phyloP scores from a whole-genome alignment of 2,113 vertebrate genomes.

The Podarcis cretensis region DNA sequence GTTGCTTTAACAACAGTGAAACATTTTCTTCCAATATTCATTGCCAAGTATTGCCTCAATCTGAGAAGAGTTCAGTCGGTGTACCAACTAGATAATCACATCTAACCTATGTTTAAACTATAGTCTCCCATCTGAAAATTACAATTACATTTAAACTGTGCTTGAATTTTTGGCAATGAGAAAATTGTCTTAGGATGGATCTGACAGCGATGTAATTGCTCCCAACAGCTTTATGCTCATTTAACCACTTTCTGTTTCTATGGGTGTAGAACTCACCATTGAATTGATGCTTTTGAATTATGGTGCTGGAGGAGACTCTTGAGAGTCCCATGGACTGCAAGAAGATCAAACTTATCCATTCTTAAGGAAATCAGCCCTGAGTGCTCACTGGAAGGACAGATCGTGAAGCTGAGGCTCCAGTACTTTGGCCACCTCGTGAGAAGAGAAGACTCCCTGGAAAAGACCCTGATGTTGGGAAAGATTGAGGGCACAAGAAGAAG shows the following conservation, averaged over 20 bases:
- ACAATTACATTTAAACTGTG: neutral
- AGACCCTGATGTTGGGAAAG: too few species aligned
- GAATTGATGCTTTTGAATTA: too few species aligned
- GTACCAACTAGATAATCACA: neutral
- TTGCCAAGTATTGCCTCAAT: neutral
- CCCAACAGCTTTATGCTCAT: neutral
- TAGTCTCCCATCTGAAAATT: neutral
- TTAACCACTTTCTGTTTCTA: conserved; percentile 40
- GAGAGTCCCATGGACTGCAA: too few species aligned
- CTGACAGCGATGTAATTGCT: neutral
- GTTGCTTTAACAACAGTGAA: neutral
- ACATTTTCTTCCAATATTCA: neutral
- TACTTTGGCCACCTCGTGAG: too few species aligned
- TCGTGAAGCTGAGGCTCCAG: too few species aligned
- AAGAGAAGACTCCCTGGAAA: too few species aligned
- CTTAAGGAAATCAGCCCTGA: too few species aligned
- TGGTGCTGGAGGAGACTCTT: too few species aligned
- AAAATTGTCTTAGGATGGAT: neutral
- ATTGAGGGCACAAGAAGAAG: too few species aligned
- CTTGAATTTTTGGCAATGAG: neutral
- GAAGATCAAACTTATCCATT: too few species aligned
- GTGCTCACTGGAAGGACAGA: too few species aligned
- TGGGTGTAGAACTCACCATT: conserved; percentile 10
- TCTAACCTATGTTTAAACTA: neutral
- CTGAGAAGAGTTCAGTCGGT: neutral